These are phyloP conservation scores for Zaprionus ghesquierei DNA, from an alignment of 1,140 invertebrate genomes.

Conservation along the genomic window DNA sequence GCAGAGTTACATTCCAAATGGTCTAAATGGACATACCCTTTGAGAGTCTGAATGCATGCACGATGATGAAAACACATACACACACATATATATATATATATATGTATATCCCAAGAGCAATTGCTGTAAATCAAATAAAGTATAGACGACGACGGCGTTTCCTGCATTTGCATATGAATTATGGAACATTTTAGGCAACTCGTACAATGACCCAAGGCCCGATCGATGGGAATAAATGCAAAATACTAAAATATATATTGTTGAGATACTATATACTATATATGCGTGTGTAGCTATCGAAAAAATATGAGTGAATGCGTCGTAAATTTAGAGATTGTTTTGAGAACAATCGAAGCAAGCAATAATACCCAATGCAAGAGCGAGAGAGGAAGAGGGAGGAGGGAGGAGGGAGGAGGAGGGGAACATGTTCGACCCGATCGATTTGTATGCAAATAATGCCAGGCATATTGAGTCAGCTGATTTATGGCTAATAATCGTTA, in stretches of 20 bases:
- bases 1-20: no score
- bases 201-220: slow-evolving; percentile 12
- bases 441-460: slow-evolving; percentile 36
- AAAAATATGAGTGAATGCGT: neutral
- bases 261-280: neutral
- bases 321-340: slow-evolving; percentile 10
- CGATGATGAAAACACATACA: no score
- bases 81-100: no score
- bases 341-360: slow-evolving; percentile 20
- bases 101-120: slow-evolving; percentile 51
- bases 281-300: neutral
- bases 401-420: neutral
- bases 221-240: slow-evolving; percentile 11
- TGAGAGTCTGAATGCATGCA: slow-evolving; percentile 7
- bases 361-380: slow-evolving; percentile 9
- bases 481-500: slow-evolving; percentile 21
- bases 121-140: slow-evolving; percentile 70
- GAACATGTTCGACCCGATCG: slow-evolving; percentile 13
- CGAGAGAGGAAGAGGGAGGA: slow-evolving; percentile 21
- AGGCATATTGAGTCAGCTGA: slow-evolving; percentile 11
- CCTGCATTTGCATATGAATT: slow-evolving; percentile 23
- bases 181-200: slow-evolving; percentile 9
- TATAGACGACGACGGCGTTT: slow-evolving; percentile 11
- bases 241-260: neutral
- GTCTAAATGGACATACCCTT: neutral